phyloP scores from a whole-genome alignment of 2,888 invertebrate genomes.

The Lottia gigantea region DNA sequence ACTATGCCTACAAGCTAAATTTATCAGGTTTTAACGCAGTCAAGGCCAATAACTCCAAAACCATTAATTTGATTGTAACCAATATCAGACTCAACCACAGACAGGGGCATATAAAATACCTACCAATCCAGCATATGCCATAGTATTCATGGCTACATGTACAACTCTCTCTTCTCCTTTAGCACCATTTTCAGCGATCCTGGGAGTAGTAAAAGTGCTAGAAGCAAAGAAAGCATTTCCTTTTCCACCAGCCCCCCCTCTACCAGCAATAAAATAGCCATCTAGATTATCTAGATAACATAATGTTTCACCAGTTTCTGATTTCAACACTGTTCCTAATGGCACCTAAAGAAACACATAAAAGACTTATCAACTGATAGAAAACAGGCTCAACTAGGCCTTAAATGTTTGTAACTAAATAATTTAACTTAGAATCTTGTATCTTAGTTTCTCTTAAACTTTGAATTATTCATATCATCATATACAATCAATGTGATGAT shows the following conservation, averaged over 20 bases:
- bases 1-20: no score
- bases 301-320: conserved; percentile 72
- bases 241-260: conserved; percentile 95
- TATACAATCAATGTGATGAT: neutral
- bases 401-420: no score
- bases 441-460: neutral
- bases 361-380: no score
- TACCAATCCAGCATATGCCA: conserved; percentile 88
- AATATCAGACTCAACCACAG: no score
- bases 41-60: no score
- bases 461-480: no score
- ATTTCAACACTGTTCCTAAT: conserved; percentile 81
- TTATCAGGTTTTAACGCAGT: no score
- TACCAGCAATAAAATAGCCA: conserved; percentile 88
- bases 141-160: conserved; percentile 85
- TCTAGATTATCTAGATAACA: conserved; percentile 78
- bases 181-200: conserved; percentile 88
- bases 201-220: conserved; percentile 81
- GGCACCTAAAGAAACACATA: conserved; percentile 75
- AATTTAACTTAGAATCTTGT: no score
- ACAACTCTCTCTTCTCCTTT: conserved; percentile 77
- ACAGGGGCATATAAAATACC: no score
- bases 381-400: no score
- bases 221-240: conserved; percentile 93
- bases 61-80: no score